These are phyloP conservation scores for Menidia beryllina DNA, from an alignment of 2,113 vertebrate species.

Conservation along the genomic window DNA sequence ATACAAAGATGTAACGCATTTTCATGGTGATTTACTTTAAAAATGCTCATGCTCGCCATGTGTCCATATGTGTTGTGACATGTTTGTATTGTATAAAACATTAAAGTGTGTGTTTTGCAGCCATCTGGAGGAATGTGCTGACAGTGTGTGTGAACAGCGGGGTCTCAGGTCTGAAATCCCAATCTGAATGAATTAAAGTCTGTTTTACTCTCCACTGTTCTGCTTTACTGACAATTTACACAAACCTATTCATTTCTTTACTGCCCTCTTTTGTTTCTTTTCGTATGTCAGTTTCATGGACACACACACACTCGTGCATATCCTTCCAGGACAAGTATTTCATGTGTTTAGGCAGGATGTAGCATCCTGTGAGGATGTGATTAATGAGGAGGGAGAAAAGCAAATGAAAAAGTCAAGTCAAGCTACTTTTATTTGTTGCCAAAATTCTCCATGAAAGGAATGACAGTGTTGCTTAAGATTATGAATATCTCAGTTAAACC, in stretches of 20 bases:
- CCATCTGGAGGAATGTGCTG: conserved; percentile 63
- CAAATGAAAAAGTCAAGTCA: not conserved
- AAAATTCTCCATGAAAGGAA: no score
- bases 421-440: no score
- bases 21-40: conserved; percentile 49
- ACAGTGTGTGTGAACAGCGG: conserved; percentile 61
- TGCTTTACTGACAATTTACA: conserved; percentile 41
- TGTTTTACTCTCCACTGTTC: conserved; percentile 33
- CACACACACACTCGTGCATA: conserved; percentile 5
- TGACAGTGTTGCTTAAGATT: no score
- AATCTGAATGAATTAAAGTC: conserved; percentile 61
- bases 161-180: conserved; percentile 58
- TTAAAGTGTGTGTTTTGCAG: not conserved
- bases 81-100: conserved; percentile 24
- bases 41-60: conserved; percentile 36
- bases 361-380: not conserved
- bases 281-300: conserved; percentile 1
- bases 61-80: conserved; percentile 28
- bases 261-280: conserved; percentile 2
- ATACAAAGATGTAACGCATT: conserved; percentile 29
- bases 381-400: no score
- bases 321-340: not conserved
- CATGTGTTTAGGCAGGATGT: not conserved
- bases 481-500: no score
- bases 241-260: conserved; percentile 10